Percentiles rank a stretch among this genome's conserved stretches.
Evolutionary conservation across 2,888 invertebrate genomes (phyloP).

Genomic region (Lasioglossum marginatum): DNA sequence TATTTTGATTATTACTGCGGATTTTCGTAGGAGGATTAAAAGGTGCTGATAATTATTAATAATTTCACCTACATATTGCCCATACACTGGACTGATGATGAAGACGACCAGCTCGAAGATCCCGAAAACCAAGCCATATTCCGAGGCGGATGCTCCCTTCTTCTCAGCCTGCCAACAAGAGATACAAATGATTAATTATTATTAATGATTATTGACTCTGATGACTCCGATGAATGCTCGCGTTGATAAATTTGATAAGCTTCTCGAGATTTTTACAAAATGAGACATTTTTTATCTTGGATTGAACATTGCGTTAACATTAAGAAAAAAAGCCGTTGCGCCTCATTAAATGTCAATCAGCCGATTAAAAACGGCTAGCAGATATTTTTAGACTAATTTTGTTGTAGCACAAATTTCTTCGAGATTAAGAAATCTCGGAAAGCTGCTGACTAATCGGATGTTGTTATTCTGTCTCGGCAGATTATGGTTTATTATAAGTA

Average conservation of each 20-base stretch:
- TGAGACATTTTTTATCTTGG: too few species aligned
- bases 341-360: not conserved
- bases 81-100: constrained; percentile 92
- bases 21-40: not conserved
- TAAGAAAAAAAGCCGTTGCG: not conserved
- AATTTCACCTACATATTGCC: constrained; percentile 87
- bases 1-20: not conserved
- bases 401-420: constrained; percentile 21
- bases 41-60: not conserved
- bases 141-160: constrained; percentile 92
- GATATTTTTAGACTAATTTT: constrained; percentile 14
- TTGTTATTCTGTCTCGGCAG: constrained; percentile 12
- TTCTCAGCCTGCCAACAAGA: constrained; percentile 89
- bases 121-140: constrained; percentile 95
- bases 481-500: constrained; percentile 32
- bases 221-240: constrained; percentile 64
- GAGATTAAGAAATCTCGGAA: constrained; percentile 13
- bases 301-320: not conserved
- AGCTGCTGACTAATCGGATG: constrained; percentile 14
- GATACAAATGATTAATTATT: constrained; percentile 12
- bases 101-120: constrained; percentile 94
- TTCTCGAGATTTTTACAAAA: constrained; percentile 45
- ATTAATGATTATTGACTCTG: too few species aligned
- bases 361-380: not conserved
- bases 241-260: constrained; percentile 74